Evolutionary conservation across 2,888 invertebrate species (phyloP), one percentile per base, ranked within the genome.

Genomic region (Phlogophora meticulosa): DNA sequence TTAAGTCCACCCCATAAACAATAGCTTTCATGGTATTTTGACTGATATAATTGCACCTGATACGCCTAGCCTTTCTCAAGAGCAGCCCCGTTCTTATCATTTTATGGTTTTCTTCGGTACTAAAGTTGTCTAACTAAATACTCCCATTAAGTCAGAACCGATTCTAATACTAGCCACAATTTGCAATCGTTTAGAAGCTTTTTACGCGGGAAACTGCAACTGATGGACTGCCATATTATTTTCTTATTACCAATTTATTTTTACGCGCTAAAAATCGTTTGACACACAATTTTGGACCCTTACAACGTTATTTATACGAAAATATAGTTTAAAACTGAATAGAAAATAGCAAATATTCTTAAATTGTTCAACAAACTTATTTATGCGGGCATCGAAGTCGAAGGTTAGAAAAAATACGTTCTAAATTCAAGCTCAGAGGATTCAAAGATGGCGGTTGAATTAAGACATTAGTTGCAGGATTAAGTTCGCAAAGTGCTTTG

Each of bases 181-280:
- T 87, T 87, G 84, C 85, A 81, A 87, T 86, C 85, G 85, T 85
- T 87, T 87, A 86, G 83, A 76, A 76, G 74, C 81, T 84, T 83
- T 86, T 86, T 84, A 84, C 82, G 71, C 80, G 76, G 71, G 57
- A 76, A 83, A 85, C 82, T 76, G 80, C 76, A 84, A 73, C 80
- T 82, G 80, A 80, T 79, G 63, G 72, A 42, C 67, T 67, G 71
- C 72, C 78, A 72, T 79, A 76, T 78, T 81, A 83, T 81, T 75
- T 80, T 72, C 63, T 62, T 70, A 72, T 70, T 72, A 77, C 79
- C 60, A 78, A 57, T 34, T 55, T 60, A 46, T 36, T 63, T 57
- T 36, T 48, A 32, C 56, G 34, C 24, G 7, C 13, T 11, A 46
- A 40, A 38, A 70, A 58, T 9, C 2, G 4, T 38, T 43, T 49